Conservation (phyloP, 1,140 invertebrate species). For the Rhynchophorus ferrugineus region DNA sequence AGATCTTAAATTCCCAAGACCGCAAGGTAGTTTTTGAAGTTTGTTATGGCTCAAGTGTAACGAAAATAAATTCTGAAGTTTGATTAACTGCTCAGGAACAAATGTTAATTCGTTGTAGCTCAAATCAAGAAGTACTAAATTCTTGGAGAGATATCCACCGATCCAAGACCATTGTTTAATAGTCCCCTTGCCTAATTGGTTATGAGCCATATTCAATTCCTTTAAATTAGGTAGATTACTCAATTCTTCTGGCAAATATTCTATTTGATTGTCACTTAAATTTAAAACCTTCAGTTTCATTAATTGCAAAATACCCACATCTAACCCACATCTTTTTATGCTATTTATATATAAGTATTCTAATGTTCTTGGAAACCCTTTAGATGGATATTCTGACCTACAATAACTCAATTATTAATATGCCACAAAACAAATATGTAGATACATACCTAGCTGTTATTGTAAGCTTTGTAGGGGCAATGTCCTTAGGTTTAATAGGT, state of each 20-base stretch:
- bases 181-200: constrained; percentile 52
- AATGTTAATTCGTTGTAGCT: constrained; percentile 51
- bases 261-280: constrained; percentile 68
- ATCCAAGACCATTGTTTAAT: constrained; percentile 58
- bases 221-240: constrained; percentile 57
- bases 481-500: constrained; percentile 39
- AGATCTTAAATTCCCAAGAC: constrained; percentile 33
- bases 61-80: constrained; percentile 49
- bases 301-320: constrained; percentile 57
- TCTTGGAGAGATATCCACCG: constrained; percentile 40
- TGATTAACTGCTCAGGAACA: constrained; percentile 54
- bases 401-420: too few relatives aligned
- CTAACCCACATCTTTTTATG: constrained; percentile 54
- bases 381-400: constrained; percentile 54
- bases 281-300: constrained; percentile 61
- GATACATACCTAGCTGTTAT: constrained; percentile 44
- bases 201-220: constrained; percentile 63
- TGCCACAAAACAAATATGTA: too few relatives aligned
- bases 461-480: constrained; percentile 48
- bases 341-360: constrained; percentile 50
- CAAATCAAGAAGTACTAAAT: constrained; percentile 50
- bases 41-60: constrained; percentile 50
- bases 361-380: constrained; percentile 60
- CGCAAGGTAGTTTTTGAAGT: constrained; percentile 44
- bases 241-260: constrained; percentile 63